Percentiles rank a stretch among this genome's conserved stretches.
Conservation (phyloP, 1,140 invertebrate genomes). For the Cydia pomonella region DNA sequence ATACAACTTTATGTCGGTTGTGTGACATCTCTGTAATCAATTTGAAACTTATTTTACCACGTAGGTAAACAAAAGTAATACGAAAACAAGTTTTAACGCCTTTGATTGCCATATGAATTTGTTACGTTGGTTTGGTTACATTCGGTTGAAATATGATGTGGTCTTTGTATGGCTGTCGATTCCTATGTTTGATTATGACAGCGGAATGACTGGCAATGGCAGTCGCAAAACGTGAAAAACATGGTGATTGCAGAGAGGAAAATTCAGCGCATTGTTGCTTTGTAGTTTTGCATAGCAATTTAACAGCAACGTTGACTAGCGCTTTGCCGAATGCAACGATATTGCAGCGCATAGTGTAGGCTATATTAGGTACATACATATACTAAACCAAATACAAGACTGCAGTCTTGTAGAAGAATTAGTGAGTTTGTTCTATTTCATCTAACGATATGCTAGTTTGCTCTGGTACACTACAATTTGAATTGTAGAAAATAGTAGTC, state of each 20-base stretch:
- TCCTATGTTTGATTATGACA: background rate
- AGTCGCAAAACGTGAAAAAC: constrained; percentile 8
- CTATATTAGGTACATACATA: background rate
- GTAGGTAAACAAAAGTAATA: background rate
- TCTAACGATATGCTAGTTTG: background rate
- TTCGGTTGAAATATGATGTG: background rate
- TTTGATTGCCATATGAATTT: background rate
- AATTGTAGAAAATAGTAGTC: background rate
- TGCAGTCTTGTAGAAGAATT: no score
- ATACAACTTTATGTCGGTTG: background rate
- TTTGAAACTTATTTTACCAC: background rate
- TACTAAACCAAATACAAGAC: background rate
- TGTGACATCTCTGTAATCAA: background rate
- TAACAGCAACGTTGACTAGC: background rate
- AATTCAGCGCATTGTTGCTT: background rate
- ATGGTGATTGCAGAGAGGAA: background rate
- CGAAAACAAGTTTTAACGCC: background rate
- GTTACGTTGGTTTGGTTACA: no score
- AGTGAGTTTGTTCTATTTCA: background rate
- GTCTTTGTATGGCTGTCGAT: background rate
- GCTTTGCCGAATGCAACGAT: background rate
- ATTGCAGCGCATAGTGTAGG: background rate
- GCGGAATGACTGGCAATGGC: background rate
- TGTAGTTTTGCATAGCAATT: constrained; percentile 8
- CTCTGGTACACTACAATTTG: background rate